A percentile compares a stretch with the other conserved stretches of the same genome.
These are phyloP conservation scores for Punctoribates punctum DNA, from an alignment of 2,888 invertebrate genomes.

Conservation along the genomic window DNA sequence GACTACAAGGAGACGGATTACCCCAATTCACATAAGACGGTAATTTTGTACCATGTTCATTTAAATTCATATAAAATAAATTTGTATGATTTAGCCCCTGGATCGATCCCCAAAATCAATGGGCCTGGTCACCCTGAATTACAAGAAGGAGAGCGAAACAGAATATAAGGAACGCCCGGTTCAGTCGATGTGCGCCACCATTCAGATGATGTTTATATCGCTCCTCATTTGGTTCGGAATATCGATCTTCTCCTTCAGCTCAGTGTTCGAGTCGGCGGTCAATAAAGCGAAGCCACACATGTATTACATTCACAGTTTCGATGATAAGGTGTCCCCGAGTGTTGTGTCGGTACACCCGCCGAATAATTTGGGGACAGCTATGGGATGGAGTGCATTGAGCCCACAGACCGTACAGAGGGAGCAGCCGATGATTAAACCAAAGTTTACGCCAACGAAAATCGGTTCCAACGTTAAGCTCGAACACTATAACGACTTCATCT, in stretches of 20 bases:
- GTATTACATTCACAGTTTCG: not conserved
- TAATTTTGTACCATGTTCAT: too few relatives aligned
- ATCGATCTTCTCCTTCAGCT: constrained; percentile 6
- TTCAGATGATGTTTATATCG: not conserved
- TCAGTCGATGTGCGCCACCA: not conserved
- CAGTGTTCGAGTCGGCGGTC: not conserved
- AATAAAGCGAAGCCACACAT: not conserved
- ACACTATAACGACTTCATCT: constrained; percentile 8
- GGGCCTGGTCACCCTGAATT: not conserved
- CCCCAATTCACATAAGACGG: not conserved
- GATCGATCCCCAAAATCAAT: too few relatives aligned
- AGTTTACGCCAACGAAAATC: not conserved
- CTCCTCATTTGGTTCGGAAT: not conserved
- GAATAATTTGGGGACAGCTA: not conserved
- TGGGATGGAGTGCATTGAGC: not conserved
- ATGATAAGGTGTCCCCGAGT: constrained; percentile 5
- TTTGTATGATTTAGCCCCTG: too few relatives aligned
- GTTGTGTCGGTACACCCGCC: not conserved
- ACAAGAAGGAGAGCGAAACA: not conserved
- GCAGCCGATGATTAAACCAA: not conserved
- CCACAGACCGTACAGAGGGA: not conserved
- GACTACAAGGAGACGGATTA: not conserved
- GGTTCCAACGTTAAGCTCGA: constrained; percentile 19
- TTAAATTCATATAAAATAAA: too few relatives aligned
- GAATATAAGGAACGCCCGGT: not conserved